These are phyloP conservation scores for Gallinago solitaria DNA, from an alignment of 2,797 vertebrate species.

Conservation along the genomic window DNA sequence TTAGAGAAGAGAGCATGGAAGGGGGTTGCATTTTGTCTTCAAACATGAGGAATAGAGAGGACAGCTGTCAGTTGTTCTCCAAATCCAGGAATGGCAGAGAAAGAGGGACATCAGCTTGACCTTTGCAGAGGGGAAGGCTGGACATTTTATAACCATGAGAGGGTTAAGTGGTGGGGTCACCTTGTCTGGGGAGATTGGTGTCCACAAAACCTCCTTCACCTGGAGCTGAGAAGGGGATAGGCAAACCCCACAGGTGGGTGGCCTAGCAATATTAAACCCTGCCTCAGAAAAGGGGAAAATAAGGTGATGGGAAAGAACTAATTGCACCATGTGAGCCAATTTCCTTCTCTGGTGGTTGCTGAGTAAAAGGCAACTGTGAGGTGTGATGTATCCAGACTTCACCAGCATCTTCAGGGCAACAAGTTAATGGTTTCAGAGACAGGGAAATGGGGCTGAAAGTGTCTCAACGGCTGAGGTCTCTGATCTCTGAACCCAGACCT, in stretches of 20 bases:
- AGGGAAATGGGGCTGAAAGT: neutral
- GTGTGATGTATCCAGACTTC: neutral
- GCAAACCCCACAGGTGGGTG: neutral
- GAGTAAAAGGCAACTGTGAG: neutral
- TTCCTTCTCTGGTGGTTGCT: neutral
- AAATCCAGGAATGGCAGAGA: rapidly evolving
- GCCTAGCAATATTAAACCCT: neutral
- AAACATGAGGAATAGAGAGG: rapidly evolving
- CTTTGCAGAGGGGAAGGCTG: rapidly evolving
- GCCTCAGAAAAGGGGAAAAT: neutral
- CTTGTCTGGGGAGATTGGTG: rapidly evolving
- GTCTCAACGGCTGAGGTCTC: neutral
- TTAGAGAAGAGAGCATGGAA: neutral
- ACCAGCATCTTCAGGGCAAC: neutral
- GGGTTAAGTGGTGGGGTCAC: neutral
- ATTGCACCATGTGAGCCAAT: rapidly evolving
- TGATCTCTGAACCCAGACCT: neutral
- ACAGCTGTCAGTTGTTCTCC: neutral
- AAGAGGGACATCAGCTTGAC: neutral
- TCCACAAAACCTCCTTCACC: neutral
- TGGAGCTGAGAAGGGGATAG: neutral
- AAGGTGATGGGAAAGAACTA: neutral
- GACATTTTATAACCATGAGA: too few relatives aligned
- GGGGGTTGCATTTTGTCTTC: neutral
- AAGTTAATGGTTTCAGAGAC: neutral